A percentile compares a stretch with the other conserved stretches of the same genome.
These are phyloP conservation scores for Saccostrea echinata DNA, from an alignment of 1,140 invertebrate species.

Conservation along the genomic window DNA sequence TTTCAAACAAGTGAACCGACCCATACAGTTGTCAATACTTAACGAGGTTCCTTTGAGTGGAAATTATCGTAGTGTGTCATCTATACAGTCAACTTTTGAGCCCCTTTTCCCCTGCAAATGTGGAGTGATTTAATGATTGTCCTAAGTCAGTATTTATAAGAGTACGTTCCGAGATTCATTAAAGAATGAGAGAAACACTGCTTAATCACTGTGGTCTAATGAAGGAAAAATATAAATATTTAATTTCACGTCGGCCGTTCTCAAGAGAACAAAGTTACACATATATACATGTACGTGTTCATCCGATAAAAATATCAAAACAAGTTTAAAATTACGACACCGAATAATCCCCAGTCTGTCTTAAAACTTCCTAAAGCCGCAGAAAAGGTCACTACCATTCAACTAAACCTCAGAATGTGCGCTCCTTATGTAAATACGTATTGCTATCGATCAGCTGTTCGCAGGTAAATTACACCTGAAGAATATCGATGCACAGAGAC, in stretches of 20 bases:
- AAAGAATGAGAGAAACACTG: neutral
- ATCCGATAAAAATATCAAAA: neutral
- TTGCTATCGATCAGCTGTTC: constrained; percentile 9
- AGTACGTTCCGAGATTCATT: neutral
- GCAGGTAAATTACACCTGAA: neutral
- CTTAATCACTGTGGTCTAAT: neutral
- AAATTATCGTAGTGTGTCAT: neutral
- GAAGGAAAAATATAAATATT: constrained; percentile 4
- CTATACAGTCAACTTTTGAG: neutral
- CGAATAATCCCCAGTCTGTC: neutral
- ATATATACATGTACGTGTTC: neutral
- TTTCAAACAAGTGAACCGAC: neutral
- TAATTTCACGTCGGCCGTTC: neutral
- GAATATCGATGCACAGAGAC: constrained; percentile 12
- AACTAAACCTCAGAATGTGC: neutral
- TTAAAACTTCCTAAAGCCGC: neutral
- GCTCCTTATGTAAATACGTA: constrained; percentile 17
- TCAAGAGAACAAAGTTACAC: neutral
- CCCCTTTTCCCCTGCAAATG: neutral
- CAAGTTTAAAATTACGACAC: constrained; percentile 7
- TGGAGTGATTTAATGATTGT: neutral
- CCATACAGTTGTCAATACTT: constrained; percentile 9
- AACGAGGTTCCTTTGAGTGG: constrained; percentile 26
- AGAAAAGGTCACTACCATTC: constrained; percentile 8
- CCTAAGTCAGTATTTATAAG: neutral